A percentile compares a stretch with the other conserved stretches of the same genome.
Conservation (phyloP, 2,113 vertebrate genomes). For the Python bivittatus region DNA sequence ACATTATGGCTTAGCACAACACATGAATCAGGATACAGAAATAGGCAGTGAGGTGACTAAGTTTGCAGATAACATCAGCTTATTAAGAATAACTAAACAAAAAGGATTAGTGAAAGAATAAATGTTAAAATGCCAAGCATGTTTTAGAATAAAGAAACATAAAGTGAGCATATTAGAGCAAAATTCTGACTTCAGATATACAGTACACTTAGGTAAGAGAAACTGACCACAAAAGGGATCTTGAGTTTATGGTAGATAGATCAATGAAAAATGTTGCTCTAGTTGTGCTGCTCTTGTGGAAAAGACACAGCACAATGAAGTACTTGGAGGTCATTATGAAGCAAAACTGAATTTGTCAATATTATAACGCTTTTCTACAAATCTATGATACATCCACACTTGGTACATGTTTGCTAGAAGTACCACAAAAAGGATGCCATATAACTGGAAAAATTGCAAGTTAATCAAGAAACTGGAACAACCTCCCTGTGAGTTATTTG, state of each 20-base stretch:
- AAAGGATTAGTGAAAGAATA: neutral
- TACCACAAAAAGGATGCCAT: neutral
- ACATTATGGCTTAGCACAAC: neutral
- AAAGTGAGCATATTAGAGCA: neutral
- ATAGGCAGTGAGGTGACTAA: neutral
- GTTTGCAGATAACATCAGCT: neutral
- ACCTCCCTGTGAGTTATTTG: neutral
- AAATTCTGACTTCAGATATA: neutral
- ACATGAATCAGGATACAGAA: neutral
- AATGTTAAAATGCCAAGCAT: neutral
- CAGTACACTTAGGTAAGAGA: neutral
- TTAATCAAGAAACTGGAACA: neutral
- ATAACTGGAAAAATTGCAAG: neutral
- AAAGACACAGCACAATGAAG: neutral
- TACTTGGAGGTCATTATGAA: neutral
- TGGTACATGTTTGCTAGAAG: neutral
- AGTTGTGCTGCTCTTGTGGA: neutral
- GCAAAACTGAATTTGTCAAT: neutral
- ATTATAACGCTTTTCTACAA: neutral
- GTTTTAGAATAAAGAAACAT: neutral
- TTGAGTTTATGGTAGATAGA: neutral
- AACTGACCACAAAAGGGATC: neutral
- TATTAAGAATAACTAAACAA: neutral
- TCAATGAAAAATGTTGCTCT: neutral
- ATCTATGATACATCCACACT: neutral